Conservation (phyloP, 2,797 vertebrate species). For the Cirrhinus molitorella region DNA sequence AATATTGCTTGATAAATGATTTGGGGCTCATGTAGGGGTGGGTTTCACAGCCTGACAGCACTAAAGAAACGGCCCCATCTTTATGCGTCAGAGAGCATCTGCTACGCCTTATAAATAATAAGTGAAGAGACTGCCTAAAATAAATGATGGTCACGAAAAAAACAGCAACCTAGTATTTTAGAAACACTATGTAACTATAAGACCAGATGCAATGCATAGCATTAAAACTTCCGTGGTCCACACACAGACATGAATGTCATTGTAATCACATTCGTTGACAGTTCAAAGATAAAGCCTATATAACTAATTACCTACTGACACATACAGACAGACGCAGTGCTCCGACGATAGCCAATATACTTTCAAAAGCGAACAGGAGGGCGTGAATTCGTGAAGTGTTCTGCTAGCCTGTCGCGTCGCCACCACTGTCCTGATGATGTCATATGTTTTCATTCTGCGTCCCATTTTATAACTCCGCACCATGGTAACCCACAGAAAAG, state of each 20-base stretch:
- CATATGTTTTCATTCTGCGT: conserved; percentile 70
- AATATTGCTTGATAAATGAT: not conserved
- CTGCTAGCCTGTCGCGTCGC: conserved; percentile 44
- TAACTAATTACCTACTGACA: not conserved
- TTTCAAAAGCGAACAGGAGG: conserved; percentile 11
- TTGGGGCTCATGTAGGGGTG: not conserved
- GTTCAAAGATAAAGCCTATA: not conserved
- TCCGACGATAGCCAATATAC: not conserved
- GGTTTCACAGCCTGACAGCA: conserved; percentile 7
- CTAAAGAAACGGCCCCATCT: conserved; percentile 43
- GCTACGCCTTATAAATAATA: conserved; percentile 64
- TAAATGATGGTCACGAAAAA: conserved; percentile 37
- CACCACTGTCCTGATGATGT: conserved; percentile 64
- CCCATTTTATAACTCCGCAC: conserved; percentile 52
- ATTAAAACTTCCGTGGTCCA: conserved; percentile 3
- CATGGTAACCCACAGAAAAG: conserved; percentile 2
- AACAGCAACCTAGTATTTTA: not conserved
- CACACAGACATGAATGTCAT: conserved; percentile 6
- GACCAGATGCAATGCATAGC: not conserved
- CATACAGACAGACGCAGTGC: not conserved
- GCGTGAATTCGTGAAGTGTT: not conserved
- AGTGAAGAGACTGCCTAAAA: conserved; percentile 55
- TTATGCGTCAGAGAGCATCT: conserved; percentile 62
- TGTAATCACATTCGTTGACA: not conserved
- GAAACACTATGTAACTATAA: not conserved